These are phyloP conservation scores for Loris lydekkerianus DNA, from an alignment of 2,797 vertebrate species.

Conservation along the genomic window DNA sequence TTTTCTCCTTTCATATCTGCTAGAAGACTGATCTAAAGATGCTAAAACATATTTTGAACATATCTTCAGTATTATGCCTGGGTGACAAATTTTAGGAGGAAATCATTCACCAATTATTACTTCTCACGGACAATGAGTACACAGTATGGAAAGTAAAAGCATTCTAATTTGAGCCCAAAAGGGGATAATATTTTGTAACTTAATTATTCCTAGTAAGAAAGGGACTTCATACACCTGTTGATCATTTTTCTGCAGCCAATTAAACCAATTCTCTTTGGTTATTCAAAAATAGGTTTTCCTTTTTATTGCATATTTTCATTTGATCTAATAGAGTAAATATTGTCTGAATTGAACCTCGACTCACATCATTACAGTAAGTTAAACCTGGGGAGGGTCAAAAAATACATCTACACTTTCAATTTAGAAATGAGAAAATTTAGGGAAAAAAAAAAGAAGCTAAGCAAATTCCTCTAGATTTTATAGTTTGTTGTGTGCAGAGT, in stretches of 20 bases:
- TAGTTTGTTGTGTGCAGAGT: not conserved
- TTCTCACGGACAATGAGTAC: not conserved
- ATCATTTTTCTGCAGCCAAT: slow-evolving; percentile 22
- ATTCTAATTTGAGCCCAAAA: slow-evolving; percentile 17
- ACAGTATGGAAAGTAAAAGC: not conserved
- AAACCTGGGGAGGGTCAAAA: not conserved
- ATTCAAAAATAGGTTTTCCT: not conserved
- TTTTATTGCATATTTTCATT: slow-evolving; percentile 25
- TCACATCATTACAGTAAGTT: not conserved
- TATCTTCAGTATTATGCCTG: slow-evolving; percentile 25
- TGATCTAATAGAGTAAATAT: not conserved
- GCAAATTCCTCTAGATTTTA: not conserved
- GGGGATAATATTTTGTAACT: slow-evolving; percentile 23
- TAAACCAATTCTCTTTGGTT: not conserved
- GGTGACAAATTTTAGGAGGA: slow-evolving; percentile 9
- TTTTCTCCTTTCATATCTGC: slow-evolving; percentile 7
- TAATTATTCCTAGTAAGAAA: slow-evolving; percentile 56
- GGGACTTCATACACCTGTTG: not conserved
- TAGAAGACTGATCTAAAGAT: slow-evolving; percentile 16
- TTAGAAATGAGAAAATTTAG: slow-evolving; percentile 18
- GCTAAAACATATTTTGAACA: slow-evolving; percentile 10
- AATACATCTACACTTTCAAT: slow-evolving; percentile 24
- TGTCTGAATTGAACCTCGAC: slow-evolving; percentile 3
- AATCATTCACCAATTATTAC: slow-evolving; percentile 46
- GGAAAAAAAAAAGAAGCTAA: not conserved